Percentiles rank a stretch among this genome's conserved stretches.
Conservation (phyloP, 2,113 vertebrate genomes). For the Platysternon megacephalum region DNA sequence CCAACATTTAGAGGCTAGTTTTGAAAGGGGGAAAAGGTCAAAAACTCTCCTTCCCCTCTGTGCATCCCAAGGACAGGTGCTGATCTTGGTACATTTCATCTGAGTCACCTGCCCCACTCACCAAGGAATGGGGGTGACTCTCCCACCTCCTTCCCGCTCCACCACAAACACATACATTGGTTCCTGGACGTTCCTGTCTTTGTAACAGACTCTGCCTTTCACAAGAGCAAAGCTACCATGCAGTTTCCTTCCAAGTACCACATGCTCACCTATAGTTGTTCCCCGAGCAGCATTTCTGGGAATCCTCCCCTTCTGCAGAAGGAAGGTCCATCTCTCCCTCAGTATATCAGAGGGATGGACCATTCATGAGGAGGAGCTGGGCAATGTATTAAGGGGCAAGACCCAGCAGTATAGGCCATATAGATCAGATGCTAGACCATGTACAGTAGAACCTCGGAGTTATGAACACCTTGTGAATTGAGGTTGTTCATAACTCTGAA, state of each 20-base stretch:
- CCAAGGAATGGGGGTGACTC: neutral
- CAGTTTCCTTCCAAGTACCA: neutral
- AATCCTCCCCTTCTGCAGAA: neutral
- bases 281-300: neutral
- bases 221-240: neutral
- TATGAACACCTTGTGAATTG: too few species aligned
- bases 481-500: too few species aligned
- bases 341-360: accelerated
- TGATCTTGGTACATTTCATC: neutral
- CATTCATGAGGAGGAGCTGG: accelerated
- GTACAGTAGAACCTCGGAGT: too few species aligned
- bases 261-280: neutral
- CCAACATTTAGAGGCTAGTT: accelerated
- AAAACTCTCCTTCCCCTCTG: accelerated
- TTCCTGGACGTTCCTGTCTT: accelerated
- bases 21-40: neutral
- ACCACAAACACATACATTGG: accelerated
- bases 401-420: neutral
- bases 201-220: accelerated
- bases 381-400: accelerated
- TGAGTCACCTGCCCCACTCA: neutral
- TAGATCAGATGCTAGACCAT: neutral
- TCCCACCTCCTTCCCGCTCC: neutral
- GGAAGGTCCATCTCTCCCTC: accelerated
- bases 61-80: neutral